These are phyloP conservation scores for Perithous albicinctus DNA, from an alignment of 2,888 invertebrate species.

Conservation along the genomic window DNA sequence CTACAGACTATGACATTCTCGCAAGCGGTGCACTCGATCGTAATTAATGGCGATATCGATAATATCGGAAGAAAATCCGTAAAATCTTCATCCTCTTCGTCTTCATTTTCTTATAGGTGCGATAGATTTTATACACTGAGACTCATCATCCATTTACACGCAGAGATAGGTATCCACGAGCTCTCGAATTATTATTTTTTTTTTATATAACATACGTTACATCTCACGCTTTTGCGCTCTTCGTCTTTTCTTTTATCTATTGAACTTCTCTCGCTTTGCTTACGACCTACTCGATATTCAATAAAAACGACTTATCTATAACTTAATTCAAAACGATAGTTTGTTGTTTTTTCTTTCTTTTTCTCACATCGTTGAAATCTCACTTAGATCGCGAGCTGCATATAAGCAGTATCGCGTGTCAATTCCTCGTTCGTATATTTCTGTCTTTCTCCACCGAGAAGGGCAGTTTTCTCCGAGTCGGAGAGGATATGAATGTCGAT, in stretches of 20 bases:
- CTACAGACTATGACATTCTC: constrained; percentile 51
- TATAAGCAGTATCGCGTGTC: constrained; percentile 11
- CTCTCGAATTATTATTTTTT: constrained; percentile 10
- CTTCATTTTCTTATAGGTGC: constrained; percentile 38
- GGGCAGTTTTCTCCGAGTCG: constrained; percentile 22
- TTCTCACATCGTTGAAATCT: constrained; percentile 47
- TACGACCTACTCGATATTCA: constrained; percentile 51
- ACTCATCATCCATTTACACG: constrained; percentile 49
- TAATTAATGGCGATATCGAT: constrained; percentile 51
- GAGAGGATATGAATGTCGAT: constrained; percentile 56
- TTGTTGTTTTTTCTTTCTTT: constrained; percentile 51
- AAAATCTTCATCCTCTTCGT: constrained; percentile 25
- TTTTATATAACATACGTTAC: constrained; percentile 28
- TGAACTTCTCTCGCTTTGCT: constrained; percentile 16
- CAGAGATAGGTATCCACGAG: constrained; percentile 51
- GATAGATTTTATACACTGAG: constrained; percentile 65
- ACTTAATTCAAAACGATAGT: constrained; percentile 73
- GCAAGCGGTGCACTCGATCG: constrained; percentile 60
- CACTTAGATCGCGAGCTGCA: constrained; percentile 34
- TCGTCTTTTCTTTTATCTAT: constrained; percentile 24
- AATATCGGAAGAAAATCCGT: constrained; percentile 35
- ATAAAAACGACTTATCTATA: constrained; percentile 76
- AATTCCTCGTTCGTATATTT: constrained; percentile 47
- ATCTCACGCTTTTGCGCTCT: constrained; percentile 14
- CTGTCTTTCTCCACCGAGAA: constrained; percentile 1